Conservation (phyloP, 2,113 vertebrate species). For the Forbesichthys agassizii region DNA sequence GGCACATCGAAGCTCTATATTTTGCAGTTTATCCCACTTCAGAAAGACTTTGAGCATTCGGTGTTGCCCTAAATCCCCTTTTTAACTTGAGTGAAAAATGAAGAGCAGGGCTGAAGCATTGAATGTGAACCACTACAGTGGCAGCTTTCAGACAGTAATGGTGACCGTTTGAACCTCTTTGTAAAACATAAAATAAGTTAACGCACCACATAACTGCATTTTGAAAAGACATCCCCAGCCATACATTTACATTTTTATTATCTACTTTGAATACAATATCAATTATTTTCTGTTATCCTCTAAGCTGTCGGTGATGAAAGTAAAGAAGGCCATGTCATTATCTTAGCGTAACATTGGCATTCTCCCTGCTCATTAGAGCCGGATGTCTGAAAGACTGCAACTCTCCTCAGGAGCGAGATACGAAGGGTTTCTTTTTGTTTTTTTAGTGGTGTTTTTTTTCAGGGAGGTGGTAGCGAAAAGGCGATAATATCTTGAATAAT, state of each 20-base stretch:
- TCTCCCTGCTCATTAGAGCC: slow-evolving; percentile 39
- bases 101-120: slow-evolving; percentile 20
- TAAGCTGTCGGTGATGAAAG: slow-evolving; percentile 5
- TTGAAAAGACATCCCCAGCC: slow-evolving; percentile 24
- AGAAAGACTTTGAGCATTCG: slow-evolving; percentile 40
- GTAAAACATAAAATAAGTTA: slow-evolving; percentile 19
- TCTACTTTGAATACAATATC: slow-evolving; percentile 28
- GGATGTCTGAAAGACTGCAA: slow-evolving; percentile 48
- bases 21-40: slow-evolving; percentile 44
- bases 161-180: slow-evolving; percentile 18
- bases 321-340: slow-evolving; percentile 23
- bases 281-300: slow-evolving; percentile 11
- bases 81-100: slow-evolving; percentile 23
- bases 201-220: slow-evolving; percentile 15
- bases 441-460: slow-evolving; percentile 65
- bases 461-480: slow-evolving; percentile 19
- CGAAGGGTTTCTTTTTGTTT: slow-evolving; percentile 28
- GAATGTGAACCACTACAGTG: slow-evolving; percentile 14
- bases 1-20: slow-evolving; percentile 57
- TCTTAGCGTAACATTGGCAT: slow-evolving; percentile 43
- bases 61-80: slow-evolving; percentile 35
- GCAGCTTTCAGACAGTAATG: slow-evolving; percentile 15
- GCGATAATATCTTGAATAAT: slow-evolving; percentile 74
- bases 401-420: slow-evolving; percentile 53
- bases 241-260: slow-evolving; percentile 33